Base-by-base conservation (phyloP, 2,113 vertebrate species). In the Protobothrops flavoviridis region DNA sequence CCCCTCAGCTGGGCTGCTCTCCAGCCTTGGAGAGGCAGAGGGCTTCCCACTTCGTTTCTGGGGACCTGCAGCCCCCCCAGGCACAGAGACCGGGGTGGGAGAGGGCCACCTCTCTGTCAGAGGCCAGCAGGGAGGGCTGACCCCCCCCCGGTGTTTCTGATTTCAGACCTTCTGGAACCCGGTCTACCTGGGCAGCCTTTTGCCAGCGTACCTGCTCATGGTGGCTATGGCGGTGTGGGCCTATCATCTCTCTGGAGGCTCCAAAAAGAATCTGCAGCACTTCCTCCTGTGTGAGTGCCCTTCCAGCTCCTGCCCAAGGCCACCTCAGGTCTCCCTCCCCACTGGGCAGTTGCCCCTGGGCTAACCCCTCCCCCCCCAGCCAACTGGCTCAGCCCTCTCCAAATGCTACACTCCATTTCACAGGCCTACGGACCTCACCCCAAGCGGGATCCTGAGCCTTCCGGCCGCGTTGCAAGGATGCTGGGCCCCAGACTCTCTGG, bases 111-210 rank as follows among this genome's bases (percentile, higher is more conserved):
- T 50, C 5, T 10, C 48, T 6, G n/a, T 20, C 69, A 52, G 21
- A 87, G 86, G 23, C 86, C 10, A 13, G 24, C 4, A 0, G 1
- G 86, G 85, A 12, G 48, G 86, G 26, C 45, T 48, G 48, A 29
- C 45, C 45, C 45, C 5, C 48, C 5, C 12, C 52, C 17, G 12
- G 2, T 13, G 2, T 12, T 33, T 26, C 39, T 26, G 21, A 90
- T 1, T 0, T 39, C 96, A 98, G 98, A 98, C 98, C 0, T 97
- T 98, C 92, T 96, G 97, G 93, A 98, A 98, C 91, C 98, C 98
- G 0, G 12, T 98, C 39, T 98, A 98, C 0, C 95, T 97, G 94
- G 97, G 97, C 95, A 98, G 97, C 94, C 96, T 98, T 33, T 96
- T 98, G 69, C 97, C 98, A 43, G 97, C 98, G 52, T 98, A 98